Evolutionary conservation across 2,888 invertebrate genomes (phyloP).

Genomic region (Chaetoderma sp.): DNA sequence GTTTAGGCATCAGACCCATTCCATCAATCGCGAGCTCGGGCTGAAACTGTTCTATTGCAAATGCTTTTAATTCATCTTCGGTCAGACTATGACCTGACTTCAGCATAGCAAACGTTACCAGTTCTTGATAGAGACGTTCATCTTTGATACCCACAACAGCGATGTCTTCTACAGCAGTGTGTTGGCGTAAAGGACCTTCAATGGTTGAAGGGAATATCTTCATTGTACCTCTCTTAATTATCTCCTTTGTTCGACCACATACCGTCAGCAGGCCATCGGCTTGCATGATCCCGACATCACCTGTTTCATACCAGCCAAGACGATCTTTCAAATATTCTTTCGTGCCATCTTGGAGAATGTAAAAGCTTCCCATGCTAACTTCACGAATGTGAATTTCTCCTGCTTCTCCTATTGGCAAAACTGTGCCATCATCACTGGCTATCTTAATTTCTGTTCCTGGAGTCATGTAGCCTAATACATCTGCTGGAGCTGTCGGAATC

Average conservation of each 20-base stretch:
- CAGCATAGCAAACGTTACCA: not conserved
- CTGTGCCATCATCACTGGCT: not conserved
- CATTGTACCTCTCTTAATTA: not conserved
- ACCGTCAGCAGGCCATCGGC: not conserved
- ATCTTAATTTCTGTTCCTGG: conserved; percentile 3
- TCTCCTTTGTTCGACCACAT: not conserved
- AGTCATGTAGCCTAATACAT: not conserved
- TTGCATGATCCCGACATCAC: not conserved
- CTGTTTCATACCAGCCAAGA: not conserved
- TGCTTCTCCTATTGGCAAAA: not conserved
- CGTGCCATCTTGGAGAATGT: not conserved
- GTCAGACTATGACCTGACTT: not conserved
- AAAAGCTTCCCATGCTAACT: not conserved
- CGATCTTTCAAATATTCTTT: not conserved
- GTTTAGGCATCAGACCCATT: not conserved
- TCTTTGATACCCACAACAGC: conserved; percentile 2
- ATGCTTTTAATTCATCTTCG: not conserved
- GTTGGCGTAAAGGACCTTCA: not conserved
- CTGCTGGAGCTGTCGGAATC: not conserved
- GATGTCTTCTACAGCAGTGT: not conserved
- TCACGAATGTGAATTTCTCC: conserved; percentile 5
- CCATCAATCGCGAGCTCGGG: not conserved
- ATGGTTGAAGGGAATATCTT: conserved; percentile 5
- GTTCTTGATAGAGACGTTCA: conserved; percentile 1
- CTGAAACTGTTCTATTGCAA: not conserved